Evolutionary conservation across 2,113 vertebrate species (phyloP).

Genomic region (Carlito syrichta): DNA sequence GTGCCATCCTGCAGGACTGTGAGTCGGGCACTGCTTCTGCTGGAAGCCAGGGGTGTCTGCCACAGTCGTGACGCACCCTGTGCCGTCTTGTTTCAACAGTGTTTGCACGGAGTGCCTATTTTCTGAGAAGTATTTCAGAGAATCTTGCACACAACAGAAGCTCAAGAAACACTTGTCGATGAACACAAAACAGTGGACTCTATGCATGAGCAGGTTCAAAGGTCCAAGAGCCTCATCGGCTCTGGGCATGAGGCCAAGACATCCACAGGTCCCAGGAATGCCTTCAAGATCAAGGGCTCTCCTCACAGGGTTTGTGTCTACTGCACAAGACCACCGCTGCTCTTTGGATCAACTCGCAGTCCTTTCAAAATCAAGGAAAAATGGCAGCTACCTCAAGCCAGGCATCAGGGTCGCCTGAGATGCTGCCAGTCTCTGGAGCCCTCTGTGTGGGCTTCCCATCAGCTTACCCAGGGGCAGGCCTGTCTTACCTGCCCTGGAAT

Average conservation of each 20-base stretch:
- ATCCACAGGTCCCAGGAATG: too few relatives aligned
- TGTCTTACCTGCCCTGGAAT: too few relatives aligned
- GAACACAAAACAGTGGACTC: too few relatives aligned
- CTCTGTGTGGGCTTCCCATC: background rate
- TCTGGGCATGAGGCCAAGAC: background rate
- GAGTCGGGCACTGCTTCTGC: too few relatives aligned
- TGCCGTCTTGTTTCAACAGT: too few relatives aligned
- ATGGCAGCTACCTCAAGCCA: background rate
- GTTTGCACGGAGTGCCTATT: background rate
- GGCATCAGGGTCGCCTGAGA: background rate
- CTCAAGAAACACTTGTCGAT: background rate
- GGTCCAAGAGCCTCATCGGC: background rate
- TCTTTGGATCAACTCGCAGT: background rate
- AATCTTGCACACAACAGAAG: background rate
- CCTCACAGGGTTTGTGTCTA: background rate
- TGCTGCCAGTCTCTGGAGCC: accelerated
- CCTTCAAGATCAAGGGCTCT: background rate
- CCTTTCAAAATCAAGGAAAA: background rate
- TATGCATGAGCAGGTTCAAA: too few relatives aligned
- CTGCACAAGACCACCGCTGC: background rate
- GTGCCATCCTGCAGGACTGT: too few relatives aligned
- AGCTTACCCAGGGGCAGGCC: background rate
- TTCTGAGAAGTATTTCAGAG: background rate
- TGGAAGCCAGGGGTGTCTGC: too few relatives aligned
- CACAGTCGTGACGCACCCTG: too few relatives aligned